Percentiles rank a stretch among this genome's conserved stretches.
These are phyloP conservation scores for Lutraria lutraria DNA, from an alignment of 2,888 invertebrate species.

Conservation along the genomic window DNA sequence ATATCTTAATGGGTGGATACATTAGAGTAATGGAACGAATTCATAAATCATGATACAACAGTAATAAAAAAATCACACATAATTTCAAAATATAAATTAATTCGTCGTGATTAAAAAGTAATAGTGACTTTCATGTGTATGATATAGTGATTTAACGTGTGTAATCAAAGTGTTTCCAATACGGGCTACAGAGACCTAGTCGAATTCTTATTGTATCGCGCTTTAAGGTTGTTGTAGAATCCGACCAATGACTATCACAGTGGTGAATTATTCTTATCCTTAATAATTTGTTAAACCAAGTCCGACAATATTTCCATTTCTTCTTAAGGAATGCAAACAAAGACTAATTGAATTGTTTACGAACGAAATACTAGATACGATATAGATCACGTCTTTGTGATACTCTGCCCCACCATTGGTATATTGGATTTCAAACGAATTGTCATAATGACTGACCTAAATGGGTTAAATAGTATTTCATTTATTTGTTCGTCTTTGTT, in stretches of 20 bases:
- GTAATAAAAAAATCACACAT: not conserved
- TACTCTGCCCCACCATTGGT: not conserved
- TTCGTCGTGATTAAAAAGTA: no score
- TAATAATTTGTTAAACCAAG: not conserved
- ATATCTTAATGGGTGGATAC: not conserved
- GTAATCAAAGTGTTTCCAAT: no score
- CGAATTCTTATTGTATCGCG: no score
- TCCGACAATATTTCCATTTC: not conserved
- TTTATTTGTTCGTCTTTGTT: constrained; percentile 5
- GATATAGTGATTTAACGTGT: no score
- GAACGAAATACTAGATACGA: not conserved
- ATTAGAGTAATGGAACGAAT: not conserved
- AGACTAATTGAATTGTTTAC: not conserved
- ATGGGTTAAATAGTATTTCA: not conserved
- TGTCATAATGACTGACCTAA: not conserved
- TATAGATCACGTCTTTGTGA: not conserved
- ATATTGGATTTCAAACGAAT: constrained; percentile 7
- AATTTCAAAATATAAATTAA: not conserved
- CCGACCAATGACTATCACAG: not conserved
- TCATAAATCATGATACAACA: not conserved
- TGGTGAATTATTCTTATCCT: not conserved
- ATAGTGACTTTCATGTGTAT: no score
- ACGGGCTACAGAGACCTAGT: no score
- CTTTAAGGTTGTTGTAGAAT: no score
- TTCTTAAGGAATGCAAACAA: not conserved